Conservation (phyloP, 1,140 invertebrate genomes). For the Trichomalopsis sarcophagae region DNA sequence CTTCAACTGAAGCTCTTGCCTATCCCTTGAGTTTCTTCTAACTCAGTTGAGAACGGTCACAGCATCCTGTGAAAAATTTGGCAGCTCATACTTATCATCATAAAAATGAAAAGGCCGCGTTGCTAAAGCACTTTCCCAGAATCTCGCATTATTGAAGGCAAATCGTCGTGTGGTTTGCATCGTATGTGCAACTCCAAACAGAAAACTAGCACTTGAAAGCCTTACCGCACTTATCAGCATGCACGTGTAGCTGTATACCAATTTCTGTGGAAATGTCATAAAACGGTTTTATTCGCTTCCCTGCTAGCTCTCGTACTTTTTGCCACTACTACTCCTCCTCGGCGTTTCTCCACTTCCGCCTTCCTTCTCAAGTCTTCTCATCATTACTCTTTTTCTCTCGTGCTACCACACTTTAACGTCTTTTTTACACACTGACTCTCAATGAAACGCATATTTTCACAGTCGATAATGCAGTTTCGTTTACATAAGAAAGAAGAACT, state of each 20-base stretch:
- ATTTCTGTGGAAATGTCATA: constrained; percentile 13
- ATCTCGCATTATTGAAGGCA: constrained; percentile 4
- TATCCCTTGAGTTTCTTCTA: too few species aligned
- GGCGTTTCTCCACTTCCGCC: background rate
- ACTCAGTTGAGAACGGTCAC: too few species aligned
- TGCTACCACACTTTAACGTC: background rate
- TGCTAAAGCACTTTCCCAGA: background rate
- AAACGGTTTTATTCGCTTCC: constrained; percentile 7
- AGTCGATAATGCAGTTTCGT: background rate
- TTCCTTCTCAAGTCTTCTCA: background rate
- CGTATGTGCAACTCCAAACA: background rate
- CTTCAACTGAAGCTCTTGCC: too few species aligned
- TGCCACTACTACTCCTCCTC: background rate
- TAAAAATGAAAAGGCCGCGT: too few species aligned
- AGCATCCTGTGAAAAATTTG: too few species aligned
- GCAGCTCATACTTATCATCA: too few species aligned
- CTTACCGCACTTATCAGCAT: constrained; percentile 13
- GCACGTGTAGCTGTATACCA: background rate
- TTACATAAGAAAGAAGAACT: background rate
- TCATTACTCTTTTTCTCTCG: background rate
- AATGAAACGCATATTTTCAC: background rate
- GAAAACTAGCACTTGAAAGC: constrained; percentile 27
- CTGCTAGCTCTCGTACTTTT: background rate
- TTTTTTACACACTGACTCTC: background rate
- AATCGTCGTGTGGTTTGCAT: background rate